Conservation (phyloP, 2,888 invertebrate species). For the Lycaena phlaeas region DNA sequence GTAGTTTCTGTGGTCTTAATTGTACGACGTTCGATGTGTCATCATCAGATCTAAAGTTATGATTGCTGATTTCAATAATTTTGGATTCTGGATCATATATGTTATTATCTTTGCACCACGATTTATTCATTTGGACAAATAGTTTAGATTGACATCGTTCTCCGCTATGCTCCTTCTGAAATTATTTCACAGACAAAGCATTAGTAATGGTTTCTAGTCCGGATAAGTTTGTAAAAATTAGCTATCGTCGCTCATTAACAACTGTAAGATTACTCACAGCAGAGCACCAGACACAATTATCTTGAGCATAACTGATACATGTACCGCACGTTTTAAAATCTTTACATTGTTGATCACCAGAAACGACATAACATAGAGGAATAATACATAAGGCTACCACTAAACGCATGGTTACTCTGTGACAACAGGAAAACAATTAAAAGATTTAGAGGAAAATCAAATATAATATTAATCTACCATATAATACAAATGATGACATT, state of each 20-base stretch:
- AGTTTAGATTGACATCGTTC: constrained; percentile 30
- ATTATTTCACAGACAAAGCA: constrained; percentile 15
- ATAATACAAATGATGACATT: too few relatives aligned
- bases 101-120: constrained; percentile 31
- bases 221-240: too few relatives aligned
- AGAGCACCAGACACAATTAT: constrained; percentile 44
- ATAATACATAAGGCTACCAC: not conserved
- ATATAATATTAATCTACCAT: too few relatives aligned
- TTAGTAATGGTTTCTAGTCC: not conserved
- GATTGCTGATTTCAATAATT: not conserved
- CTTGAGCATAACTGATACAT: constrained; percentile 33
- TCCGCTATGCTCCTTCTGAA: constrained; percentile 22
- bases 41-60: constrained; percentile 20
- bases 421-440: too few relatives aligned
- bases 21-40: constrained; percentile 36
- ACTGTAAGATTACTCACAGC: constrained; percentile 26
- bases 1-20: constrained; percentile 70
- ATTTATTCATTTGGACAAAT: constrained; percentile 8
- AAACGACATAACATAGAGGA: not conserved
- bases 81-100: constrained; percentile 22
- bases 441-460: too few relatives aligned
- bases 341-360: not conserved
- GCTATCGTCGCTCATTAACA: not conserved
- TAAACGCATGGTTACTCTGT: too few relatives aligned
- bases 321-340: constrained; percentile 18